Evolutionary conservation across 2,888 invertebrate genomes (phyloP).

Genomic region (Andrena chrysosceles): DNA sequence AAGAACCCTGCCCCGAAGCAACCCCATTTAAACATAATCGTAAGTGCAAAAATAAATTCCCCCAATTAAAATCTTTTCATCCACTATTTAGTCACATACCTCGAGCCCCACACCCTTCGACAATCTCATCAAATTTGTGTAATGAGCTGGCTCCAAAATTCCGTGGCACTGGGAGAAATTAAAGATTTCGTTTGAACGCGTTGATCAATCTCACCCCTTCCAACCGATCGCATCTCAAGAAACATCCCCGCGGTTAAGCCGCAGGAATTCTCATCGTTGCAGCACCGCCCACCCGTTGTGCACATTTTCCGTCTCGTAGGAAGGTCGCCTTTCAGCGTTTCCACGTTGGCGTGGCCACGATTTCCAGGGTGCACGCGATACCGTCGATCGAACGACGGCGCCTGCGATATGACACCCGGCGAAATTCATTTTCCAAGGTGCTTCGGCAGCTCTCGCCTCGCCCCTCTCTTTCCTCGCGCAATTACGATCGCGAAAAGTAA

Average conservation of each 20-base stretch:
- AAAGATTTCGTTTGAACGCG: constrained; percentile 14
- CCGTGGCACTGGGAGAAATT: constrained; percentile 17
- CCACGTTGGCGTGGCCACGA: background rate
- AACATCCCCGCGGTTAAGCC: constrained; percentile 23
- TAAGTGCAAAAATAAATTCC: too few relatives aligned
- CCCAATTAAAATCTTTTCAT: background rate
- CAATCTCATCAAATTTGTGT: background rate
- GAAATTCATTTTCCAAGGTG: constrained; percentile 31
- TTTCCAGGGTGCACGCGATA: background rate
- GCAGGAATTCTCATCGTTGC: constrained; percentile 41
- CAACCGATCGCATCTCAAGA: background rate
- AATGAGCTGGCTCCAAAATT: background rate
- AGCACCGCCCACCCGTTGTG: background rate
- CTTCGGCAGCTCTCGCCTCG: background rate
- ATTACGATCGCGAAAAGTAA: constrained; percentile 54
- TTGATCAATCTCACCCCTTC: constrained; percentile 25
- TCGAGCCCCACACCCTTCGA: background rate
- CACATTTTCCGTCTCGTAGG: background rate
- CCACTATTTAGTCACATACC: background rate
- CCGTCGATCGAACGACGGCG: constrained; percentile 3
- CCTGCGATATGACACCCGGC: background rate
- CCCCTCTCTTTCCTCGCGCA: constrained; percentile 15
- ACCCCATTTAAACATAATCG: too few relatives aligned
- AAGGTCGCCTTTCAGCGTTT: background rate
- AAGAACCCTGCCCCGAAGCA: too few relatives aligned